Evolutionary conservation across 2,113 vertebrate genomes (phyloP).

Genomic region (Seriola aureovittata): DNA sequence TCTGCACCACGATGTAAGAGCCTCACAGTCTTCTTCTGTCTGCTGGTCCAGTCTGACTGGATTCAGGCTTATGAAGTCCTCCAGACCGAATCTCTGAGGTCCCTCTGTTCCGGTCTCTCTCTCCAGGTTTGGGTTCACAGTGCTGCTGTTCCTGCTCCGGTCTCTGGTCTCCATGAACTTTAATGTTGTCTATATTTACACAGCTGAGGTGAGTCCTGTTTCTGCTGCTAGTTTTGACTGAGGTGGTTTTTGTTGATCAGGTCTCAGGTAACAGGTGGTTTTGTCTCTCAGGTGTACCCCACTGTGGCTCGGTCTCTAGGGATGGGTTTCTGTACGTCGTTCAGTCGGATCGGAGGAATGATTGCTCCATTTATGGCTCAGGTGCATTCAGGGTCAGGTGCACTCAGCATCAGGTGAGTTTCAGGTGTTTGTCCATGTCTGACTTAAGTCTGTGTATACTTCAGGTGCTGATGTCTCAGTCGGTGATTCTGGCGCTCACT

Average conservation of each 20-base stretch:
- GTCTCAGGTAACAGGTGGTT: neutral
- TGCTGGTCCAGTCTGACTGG: neutral
- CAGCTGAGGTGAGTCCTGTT: slow-evolving; percentile 89
- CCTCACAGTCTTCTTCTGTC: neutral
- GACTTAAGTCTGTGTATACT: neutral
- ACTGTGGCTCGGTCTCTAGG: slow-evolving; percentile 91
- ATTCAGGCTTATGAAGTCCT: neutral
- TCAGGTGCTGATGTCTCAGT: slow-evolving; percentile 92
- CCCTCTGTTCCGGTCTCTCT: neutral
- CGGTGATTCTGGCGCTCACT: slow-evolving; percentile 87
- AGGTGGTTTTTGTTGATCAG: neutral
- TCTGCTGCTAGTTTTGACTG: neutral
- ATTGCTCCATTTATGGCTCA: slow-evolving; percentile 93
- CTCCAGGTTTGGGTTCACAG: slow-evolving; percentile 86
- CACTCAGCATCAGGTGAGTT: too few relatives aligned
- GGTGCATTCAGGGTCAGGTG: slow-evolving; percentile 50
- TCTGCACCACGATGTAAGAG: slow-evolving; percentile 92
- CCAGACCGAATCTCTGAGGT: neutral
- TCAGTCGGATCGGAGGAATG: slow-evolving; percentile 95
- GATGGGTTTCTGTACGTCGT: slow-evolving; percentile 93
- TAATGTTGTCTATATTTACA: slow-evolving; percentile 97
- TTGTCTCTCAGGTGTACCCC: slow-evolving; percentile 90
- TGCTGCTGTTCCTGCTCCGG: slow-evolving; percentile 92
- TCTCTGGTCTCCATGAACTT: slow-evolving; percentile 95
- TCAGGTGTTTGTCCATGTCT: neutral